phyloP scores from a whole-genome alignment of 2,888 invertebrate species.

The Glyphotaelius pellucidus region DNA sequence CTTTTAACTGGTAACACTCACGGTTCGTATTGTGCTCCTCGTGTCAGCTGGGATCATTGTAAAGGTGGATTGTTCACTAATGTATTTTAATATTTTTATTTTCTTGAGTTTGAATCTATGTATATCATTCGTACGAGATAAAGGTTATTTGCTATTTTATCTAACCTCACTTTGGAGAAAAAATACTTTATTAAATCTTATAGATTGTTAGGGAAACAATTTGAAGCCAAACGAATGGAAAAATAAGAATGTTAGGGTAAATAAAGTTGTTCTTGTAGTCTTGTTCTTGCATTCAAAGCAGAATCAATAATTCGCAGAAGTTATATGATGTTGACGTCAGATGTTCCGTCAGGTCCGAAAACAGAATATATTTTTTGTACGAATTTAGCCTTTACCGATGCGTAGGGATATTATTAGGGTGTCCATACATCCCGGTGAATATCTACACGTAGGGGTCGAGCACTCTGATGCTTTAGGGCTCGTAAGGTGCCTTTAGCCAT shows the following conservation, averaged over 20 bases:
- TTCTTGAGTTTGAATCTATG: not conserved
- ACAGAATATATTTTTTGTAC: slow-evolving; percentile 13
- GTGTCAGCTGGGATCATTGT: slow-evolving; percentile 24
- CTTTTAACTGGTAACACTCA: slow-evolving; percentile 9
- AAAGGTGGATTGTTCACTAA: slow-evolving; percentile 34
- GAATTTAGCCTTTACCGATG: not conserved
- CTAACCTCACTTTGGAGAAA: not conserved
- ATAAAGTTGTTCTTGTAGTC: not conserved
- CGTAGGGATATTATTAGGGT: slow-evolving; percentile 23
- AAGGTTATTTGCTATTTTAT: not conserved
- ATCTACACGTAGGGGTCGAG: slow-evolving; percentile 25
- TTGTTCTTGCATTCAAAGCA: not conserved
- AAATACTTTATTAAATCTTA: not conserved
- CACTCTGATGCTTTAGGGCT: not conserved
- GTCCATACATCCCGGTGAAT: slow-evolving; percentile 10
- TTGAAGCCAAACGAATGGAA: not conserved
- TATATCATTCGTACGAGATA: not conserved
- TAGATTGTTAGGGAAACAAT: not conserved
- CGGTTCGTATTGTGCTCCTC: slow-evolving; percentile 28
- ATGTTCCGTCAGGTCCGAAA: slow-evolving; percentile 11
- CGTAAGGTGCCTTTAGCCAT: slow-evolving; percentile 4
- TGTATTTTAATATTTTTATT: not conserved
- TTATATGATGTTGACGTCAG: slow-evolving; percentile 9
- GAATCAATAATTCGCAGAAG: slow-evolving; percentile 9
- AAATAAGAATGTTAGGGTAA: not conserved